Conservation (phyloP, 2,797 vertebrate genomes). For the Sebastes itinus region DNA sequence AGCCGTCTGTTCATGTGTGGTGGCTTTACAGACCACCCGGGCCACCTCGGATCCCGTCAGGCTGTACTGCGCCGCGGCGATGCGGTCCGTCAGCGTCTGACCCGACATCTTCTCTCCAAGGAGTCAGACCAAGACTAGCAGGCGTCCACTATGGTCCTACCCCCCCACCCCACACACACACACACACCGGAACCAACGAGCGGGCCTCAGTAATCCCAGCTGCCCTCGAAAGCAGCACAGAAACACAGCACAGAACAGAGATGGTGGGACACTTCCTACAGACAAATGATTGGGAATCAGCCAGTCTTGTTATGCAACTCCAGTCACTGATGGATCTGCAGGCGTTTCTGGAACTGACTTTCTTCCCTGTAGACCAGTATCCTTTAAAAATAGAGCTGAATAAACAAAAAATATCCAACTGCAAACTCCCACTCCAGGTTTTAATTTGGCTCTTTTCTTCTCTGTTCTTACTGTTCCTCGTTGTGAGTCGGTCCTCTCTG, state of each 20-base stretch:
- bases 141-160: slow-evolving; percentile 65
- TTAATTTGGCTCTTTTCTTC: neutral
- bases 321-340: slow-evolving; percentile 8
- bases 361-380: neutral
- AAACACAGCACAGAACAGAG: neutral
- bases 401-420: neutral
- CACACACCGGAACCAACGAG: neutral
- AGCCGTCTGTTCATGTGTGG: slow-evolving; percentile 97
- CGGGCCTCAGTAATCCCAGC: slow-evolving; percentile 55
- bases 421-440: neutral
- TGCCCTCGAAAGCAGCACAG: slow-evolving; percentile 37
- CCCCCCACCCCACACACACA: slow-evolving; percentile 17
- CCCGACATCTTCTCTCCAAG: slow-evolving; percentile 93
- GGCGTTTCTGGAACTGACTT: slow-evolving; percentile 37
- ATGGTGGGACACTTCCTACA: neutral
- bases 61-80: slow-evolving; percentile 98
- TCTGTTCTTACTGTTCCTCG: slow-evolving; percentile 29
- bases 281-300: neutral
- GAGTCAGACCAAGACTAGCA: slow-evolving; percentile 47
- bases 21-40: slow-evolving; percentile 96
- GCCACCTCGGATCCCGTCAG: slow-evolving; percentile 97
- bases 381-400: neutral
- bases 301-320: no score
- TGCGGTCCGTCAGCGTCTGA: slow-evolving; percentile 98
- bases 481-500: slow-evolving; percentile 23